These are phyloP conservation scores for Dinocampus coccinellae DNA, from an alignment of 2,888 invertebrate genomes.

Conservation along the genomic window DNA sequence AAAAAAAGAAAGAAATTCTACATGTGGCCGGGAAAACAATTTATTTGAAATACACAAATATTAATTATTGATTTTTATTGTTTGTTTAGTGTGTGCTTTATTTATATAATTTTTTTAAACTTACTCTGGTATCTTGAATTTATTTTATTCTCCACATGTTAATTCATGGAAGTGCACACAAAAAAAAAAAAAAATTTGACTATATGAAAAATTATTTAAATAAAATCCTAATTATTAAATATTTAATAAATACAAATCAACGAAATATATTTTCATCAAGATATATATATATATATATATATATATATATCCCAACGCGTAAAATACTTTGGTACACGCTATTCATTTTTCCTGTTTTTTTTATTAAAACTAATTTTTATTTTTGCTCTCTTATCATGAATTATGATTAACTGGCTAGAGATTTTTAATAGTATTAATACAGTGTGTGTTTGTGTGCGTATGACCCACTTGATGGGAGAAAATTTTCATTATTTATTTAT, in stretches of 20 bases:
- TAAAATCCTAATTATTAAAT: not conserved
- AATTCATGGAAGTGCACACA: no score
- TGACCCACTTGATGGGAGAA: conserved; percentile 50
- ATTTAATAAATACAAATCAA: not conserved
- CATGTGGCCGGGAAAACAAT: not conserved
- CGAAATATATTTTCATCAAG: conserved; percentile 19
- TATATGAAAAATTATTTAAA: not conserved
- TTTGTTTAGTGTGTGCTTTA: no score
- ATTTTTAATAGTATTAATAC: conserved; percentile 52
- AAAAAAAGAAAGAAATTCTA: no score
- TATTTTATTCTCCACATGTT: no score
- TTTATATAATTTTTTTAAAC: no score
- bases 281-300: no score
- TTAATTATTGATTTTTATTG: not conserved
- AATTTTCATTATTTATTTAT: conserved; percentile 33
- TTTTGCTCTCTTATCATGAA: conserved; percentile 31
- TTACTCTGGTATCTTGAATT: no score
- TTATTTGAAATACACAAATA: not conserved
- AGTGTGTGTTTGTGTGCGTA: conserved; percentile 56
- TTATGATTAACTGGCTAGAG: conserved; percentile 24
- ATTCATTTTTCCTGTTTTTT: conserved; percentile 16
- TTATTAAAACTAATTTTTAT: no score
- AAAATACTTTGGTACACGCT: conserved; percentile 22
- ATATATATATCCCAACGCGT: conserved; percentile 12
- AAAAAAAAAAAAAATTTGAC: no score